phyloP scores from a whole-genome alignment of 2,888 invertebrate species.

The Stegophylla sp. region DNA sequence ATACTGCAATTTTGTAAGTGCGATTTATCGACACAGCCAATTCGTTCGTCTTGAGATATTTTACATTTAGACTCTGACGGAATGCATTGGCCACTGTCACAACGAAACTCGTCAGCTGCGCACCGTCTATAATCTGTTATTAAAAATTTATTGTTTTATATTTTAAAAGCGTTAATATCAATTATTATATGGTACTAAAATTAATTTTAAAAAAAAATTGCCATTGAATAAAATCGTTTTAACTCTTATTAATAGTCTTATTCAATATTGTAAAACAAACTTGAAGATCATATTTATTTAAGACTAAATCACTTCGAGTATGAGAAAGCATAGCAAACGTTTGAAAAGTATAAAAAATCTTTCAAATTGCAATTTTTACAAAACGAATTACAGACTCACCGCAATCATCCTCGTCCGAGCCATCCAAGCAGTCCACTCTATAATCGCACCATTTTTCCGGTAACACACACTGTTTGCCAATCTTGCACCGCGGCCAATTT shows the following conservation, averaged over 20 bases:
- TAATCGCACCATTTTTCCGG: conserved; percentile 65
- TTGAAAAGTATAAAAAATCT: no score
- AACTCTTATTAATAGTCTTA: no score
- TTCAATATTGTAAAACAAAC: no score
- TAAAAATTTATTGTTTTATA: neutral
- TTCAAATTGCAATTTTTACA: neutral
- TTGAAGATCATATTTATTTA: no score
- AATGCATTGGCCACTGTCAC: conserved; percentile 61
- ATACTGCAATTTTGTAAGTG: conserved; percentile 65
- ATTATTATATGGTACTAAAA: no score
- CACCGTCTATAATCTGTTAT: conserved; percentile 52
- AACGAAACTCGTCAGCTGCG: conserved; percentile 60
- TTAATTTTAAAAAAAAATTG: no score
- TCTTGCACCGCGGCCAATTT: conserved; percentile 63
- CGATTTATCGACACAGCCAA: conserved; percentile 63
- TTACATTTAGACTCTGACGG: conserved; percentile 61
- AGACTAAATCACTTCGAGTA: no score
- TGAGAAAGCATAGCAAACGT: no score
- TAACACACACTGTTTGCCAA: conserved; percentile 66
- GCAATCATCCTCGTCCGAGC: conserved; percentile 66
- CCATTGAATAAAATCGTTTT: no score
- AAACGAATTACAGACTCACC: conserved; percentile 62
- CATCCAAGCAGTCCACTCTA: conserved; percentile 66
- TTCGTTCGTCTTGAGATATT: conserved; percentile 60
- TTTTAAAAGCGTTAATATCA: no score